Conservation (phyloP, 2,888 invertebrate species). For the Campoletis raptor region DNA sequence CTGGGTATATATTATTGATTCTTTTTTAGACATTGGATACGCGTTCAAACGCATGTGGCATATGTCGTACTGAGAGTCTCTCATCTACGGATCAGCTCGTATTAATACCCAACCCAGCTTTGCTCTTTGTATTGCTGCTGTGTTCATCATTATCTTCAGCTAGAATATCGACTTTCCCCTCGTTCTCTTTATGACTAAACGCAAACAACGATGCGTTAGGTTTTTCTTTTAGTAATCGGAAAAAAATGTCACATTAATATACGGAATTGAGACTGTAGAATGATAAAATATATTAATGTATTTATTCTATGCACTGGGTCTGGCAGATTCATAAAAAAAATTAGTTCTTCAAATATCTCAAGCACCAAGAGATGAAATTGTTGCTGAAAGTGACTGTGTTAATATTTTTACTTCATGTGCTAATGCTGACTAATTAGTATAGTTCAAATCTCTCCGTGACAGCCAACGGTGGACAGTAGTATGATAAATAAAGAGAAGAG, state of each 20-base stretch:
- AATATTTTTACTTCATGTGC: conserved; percentile 71
- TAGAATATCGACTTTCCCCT: conserved; percentile 33
- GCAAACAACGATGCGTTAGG: not conserved
- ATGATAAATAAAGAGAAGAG: conserved; percentile 16
- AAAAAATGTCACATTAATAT: conserved; percentile 4
- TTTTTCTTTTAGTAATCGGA: not conserved
- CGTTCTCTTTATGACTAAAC: conserved; percentile 1
- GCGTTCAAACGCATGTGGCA: conserved; percentile 22
- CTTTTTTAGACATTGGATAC: conserved; percentile 43
- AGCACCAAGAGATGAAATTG: not conserved
- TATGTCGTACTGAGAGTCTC: conserved; percentile 10
- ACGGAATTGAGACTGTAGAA: not conserved
- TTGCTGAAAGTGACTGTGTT: conserved; percentile 48
- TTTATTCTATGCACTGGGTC: not conserved
- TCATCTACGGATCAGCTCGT: conserved; percentile 38
- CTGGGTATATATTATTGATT: conserved; percentile 14
- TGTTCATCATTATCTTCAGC: conserved; percentile 38
- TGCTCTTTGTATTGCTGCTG: conserved; percentile 29
- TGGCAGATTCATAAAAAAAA: not conserved
- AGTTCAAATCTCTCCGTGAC: conserved; percentile 50
- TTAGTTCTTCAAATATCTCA: not conserved
- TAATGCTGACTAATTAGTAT: conserved; percentile 74
- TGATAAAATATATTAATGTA: not conserved
- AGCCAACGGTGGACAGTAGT: conserved; percentile 31
- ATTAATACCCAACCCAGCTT: conserved; percentile 30